Base-by-base conservation (phyloP, 2,888 invertebrate species). In the Hofmannophila pseudospretella region DNA sequence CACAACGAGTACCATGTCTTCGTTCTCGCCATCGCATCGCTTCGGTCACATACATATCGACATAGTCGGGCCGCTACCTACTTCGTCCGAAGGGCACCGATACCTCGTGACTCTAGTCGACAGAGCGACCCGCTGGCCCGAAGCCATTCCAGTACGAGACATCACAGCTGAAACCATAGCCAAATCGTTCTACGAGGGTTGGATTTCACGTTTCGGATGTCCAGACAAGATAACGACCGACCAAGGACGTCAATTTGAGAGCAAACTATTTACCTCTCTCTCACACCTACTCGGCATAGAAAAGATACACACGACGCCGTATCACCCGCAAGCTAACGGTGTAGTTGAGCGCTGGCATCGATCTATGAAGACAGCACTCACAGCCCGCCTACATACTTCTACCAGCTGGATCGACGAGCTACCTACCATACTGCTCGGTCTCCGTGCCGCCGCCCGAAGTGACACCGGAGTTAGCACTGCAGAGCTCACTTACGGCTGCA, bases 221-320 rank as follows among this genome's bases (percentile, higher is more conserved):
- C 49, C 49, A 1, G 16, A 35, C 38, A 36, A 33, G 5, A 59
- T 59, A 4, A 73, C 69, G 32, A 55, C 60, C 13, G 52, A 65
- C 7, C 70, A 69, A 39, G 68, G 46, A 2, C 34, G 45, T 0
- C 49, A 49, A 23, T 51, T 51, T 22, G 52, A 68, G 13, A 67
- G 66, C 1, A 47, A 52, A 2, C 61, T 67, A 26, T 42, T 52
- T 37, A 53, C 50, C 0, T 36, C 67, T 7, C 28, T 49, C n/a
- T 26, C 47, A 22, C 38, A 39, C 7, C 28, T 29, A 11, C 32
- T 50, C 2, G 50, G 46, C 1, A 35, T 47, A 1, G 26, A 28
- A 7, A 39, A 36, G 13, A 30, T 44, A 3, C 31, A 39, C 3
- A 42, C 47, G 0, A 47, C 44, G n/a, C 38, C 44, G 2, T 45